Evolutionary conservation across 2,797 vertebrate species (phyloP).

Genomic region (Poeciliopsis turneri): DNA sequence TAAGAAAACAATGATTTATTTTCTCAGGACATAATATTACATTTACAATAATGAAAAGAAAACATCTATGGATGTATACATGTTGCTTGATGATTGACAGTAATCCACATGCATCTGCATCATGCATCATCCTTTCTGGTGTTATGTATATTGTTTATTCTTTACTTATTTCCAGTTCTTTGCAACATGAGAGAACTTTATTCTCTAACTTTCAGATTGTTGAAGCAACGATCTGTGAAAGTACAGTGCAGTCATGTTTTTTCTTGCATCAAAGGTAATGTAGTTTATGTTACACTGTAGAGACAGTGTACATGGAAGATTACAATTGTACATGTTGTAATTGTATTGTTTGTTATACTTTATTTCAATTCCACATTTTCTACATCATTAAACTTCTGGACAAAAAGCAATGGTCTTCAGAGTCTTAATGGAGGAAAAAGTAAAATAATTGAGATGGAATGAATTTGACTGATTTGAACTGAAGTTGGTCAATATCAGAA

Average conservation of each 20-base stretch:
- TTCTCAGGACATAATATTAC: background rate
- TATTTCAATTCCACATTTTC: conserved; percentile 2
- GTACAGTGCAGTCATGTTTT: background rate
- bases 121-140: background rate
- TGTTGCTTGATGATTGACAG: background rate
- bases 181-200: background rate
- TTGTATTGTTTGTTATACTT: conserved; percentile 1
- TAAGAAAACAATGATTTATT: background rate
- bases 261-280: background rate
- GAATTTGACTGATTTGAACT: background rate
- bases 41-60: too few relatives aligned
- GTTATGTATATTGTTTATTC: background rate
- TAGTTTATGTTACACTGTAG: background rate
- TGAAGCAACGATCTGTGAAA: background rate
- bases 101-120: background rate
- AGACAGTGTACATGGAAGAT: background rate
- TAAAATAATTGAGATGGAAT: background rate
- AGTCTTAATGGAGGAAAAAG: background rate
- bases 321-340: background rate
- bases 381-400: conserved; percentile 1
- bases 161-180: background rate
- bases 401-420: background rate
- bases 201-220: background rate
- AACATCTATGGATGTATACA: background rate
- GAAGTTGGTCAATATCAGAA: background rate